phyloP scores from a whole-genome alignment of 2,888 invertebrate species.

The Trissolcus brochymenae region DNA sequence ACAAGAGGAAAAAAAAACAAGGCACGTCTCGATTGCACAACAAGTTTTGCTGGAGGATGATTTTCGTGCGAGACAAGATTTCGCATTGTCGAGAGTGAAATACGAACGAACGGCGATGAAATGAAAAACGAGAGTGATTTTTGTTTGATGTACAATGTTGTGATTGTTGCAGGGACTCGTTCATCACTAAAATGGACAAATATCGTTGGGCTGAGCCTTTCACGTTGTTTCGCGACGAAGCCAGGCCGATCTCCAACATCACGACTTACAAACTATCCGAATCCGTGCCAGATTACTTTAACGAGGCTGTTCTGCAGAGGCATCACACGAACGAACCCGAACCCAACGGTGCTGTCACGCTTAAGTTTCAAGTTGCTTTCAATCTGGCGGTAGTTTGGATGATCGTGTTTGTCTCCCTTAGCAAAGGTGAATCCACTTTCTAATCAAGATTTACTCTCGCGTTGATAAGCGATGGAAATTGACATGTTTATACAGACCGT shows the following conservation, averaged over 20 bases:
- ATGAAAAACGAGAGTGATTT: neutral
- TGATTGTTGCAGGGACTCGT: slow-evolving; percentile 81
- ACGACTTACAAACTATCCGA: slow-evolving; percentile 81
- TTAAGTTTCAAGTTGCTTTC: slow-evolving; percentile 92
- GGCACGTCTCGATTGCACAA: too few relatives aligned
- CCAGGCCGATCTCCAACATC: slow-evolving; percentile 64
- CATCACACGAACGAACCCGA: slow-evolving; percentile 75
- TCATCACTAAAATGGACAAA: slow-evolving; percentile 86
- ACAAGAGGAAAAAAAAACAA: slow-evolving; percentile 11
- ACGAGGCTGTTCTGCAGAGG: slow-evolving; percentile 88
- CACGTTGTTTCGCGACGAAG: slow-evolving; percentile 83
- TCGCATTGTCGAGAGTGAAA: too few relatives aligned
- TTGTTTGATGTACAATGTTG: slow-evolving; percentile 3
- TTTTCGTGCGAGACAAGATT: too few relatives aligned
- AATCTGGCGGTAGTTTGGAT: slow-evolving; percentile 94
- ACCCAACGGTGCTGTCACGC: slow-evolving; percentile 80
- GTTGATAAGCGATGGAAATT: neutral
- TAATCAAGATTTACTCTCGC: slow-evolving; percentile 9
- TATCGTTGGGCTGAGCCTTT: slow-evolving; percentile 90
- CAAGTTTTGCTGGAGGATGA: too few relatives aligned
- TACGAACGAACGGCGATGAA: too few relatives aligned
- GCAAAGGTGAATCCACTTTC: slow-evolving; percentile 80
- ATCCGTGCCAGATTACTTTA: slow-evolving; percentile 90
- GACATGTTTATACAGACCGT: too few relatives aligned
- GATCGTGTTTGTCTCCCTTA: slow-evolving; percentile 90